A percentile compares a stretch with the other conserved stretches of the same genome.
Conservation (phyloP, 2,888 invertebrate genomes). For the Steromphala cineraria region DNA sequence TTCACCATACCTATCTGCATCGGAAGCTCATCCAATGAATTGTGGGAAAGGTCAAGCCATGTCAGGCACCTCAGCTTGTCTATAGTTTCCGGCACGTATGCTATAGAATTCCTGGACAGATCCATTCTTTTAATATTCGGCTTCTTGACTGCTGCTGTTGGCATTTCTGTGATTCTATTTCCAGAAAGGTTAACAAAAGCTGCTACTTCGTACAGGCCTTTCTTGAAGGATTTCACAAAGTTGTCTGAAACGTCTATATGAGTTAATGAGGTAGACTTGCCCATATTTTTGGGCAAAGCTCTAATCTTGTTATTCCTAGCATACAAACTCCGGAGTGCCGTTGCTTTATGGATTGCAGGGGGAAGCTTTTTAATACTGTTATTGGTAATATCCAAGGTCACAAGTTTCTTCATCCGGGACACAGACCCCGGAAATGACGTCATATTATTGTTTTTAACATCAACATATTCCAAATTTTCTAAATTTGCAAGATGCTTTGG, state of each 20-base stretch:
- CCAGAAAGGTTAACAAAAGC: constrained; percentile 65
- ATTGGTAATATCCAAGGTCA: constrained; percentile 63
- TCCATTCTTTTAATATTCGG: constrained; percentile 69
- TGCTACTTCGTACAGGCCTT: constrained; percentile 71
- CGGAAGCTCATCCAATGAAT: constrained; percentile 76
- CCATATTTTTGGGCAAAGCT: constrained; percentile 70
- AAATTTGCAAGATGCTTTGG: constrained; percentile 65
- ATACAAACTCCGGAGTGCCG: constrained; percentile 54
- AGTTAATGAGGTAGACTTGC: constrained; percentile 62
- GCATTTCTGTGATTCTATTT: constrained; percentile 70
- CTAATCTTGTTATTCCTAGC: constrained; percentile 69
- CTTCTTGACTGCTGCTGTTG: constrained; percentile 69
- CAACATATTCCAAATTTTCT: constrained; percentile 62
- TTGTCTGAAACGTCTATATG: constrained; percentile 71
- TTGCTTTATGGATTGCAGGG: constrained; percentile 70
- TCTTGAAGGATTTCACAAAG: constrained; percentile 68
- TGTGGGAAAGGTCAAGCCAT: constrained; percentile 84
- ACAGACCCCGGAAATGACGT: constrained; percentile 63
- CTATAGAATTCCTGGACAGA: constrained; percentile 68
- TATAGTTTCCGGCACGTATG: constrained; percentile 66
- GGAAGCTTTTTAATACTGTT: constrained; percentile 71
- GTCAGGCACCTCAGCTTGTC: constrained; percentile 67
- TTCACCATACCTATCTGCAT: constrained; percentile 69
- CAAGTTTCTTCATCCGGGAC: constrained; percentile 62
- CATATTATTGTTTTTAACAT: constrained; percentile 67